Conservation (phyloP, 2,113 vertebrate genomes). For the Zeus faber region DNA sequence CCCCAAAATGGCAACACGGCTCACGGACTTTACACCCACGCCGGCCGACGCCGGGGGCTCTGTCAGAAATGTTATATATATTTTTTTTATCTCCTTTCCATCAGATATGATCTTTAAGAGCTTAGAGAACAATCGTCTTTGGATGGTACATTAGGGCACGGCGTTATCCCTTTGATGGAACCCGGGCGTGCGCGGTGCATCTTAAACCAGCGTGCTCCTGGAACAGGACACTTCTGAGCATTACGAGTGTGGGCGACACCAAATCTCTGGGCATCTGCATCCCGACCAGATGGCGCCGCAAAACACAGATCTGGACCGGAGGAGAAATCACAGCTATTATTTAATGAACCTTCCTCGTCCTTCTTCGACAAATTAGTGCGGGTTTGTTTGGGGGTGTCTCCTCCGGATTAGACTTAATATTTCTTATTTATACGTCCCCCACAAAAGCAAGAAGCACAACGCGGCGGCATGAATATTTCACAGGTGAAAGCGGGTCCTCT, state of each 20-base stretch:
- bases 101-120: constrained; percentile 55
- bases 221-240: too few species aligned
- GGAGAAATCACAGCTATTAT: too few species aligned
- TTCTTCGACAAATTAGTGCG: too few species aligned
- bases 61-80: constrained; percentile 51
- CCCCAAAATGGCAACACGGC: constrained; percentile 31
- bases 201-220: constrained; percentile 47
- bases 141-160: constrained; percentile 54
- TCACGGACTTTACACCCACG: constrained; percentile 35
- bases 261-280: too few species aligned
- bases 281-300: too few species aligned
- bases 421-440: too few species aligned
- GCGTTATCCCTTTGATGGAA: constrained; percentile 49
- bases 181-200: constrained; percentile 41
- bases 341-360: too few species aligned
- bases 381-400: too few species aligned
- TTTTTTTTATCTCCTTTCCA: constrained; percentile 47
- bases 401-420: too few species aligned
- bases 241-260: too few species aligned
- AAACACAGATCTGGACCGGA: too few species aligned
- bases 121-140: constrained; percentile 64
- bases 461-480: constrained; percentile 57
- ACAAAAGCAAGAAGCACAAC: constrained; percentile 16
- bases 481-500: constrained; percentile 44
- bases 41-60: constrained; percentile 54